Evolutionary conservation across 1,140 invertebrate species (phyloP), one percentile per base, ranked within the genome.

Genomic region (Hylaeus anthracinus): DNA sequence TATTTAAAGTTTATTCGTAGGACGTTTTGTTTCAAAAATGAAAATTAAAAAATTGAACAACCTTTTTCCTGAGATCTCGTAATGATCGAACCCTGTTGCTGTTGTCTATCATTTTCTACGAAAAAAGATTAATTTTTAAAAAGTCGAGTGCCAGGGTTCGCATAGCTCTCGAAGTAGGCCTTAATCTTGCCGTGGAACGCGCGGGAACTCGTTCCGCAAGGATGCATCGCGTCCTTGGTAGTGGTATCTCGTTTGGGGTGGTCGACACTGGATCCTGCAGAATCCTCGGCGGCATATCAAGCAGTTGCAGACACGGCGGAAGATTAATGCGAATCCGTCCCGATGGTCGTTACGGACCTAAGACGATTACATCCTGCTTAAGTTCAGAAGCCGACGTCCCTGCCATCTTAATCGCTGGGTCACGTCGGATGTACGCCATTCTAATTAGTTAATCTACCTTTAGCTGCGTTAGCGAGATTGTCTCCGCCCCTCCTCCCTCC

Each of bases 311-410:
- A 81, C 83, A 79, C 74, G 83, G 55, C 75, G 58, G 61, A 85
- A 90, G 89, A 90, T 90, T 90, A 90, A 90, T 88, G 87, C 87
- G 76, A 78, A 82, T 79, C 78, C 83, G 79, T 83, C 78, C 77
- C 84, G 86, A 88, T 87, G 87, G 88, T 84, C 88, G 87, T 90
- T 88, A 88, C 83, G 81, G 78, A 81, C 82, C 86, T 87, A 88
- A 90, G 89, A 88, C 89, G 88, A 90, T 90, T 90, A 90, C 85
- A 87, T 89, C 73, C 79, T 83, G 83, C 83, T 86, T 87, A 88
- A 90, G 86, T 89, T 88, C 73, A 74, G 71, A 60, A 82, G 80
- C 65, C 85, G 72, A 79, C 86, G 84, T 69, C 75, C 74, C 71
- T 78, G 78, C 64, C 84, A 70, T 88, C 85, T 88, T 88, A 88